A percentile compares a stretch with the other conserved stretches of the same genome.
Evolutionary conservation across 2,797 vertebrate species (phyloP).

Genomic region (Lates japonicus): DNA sequence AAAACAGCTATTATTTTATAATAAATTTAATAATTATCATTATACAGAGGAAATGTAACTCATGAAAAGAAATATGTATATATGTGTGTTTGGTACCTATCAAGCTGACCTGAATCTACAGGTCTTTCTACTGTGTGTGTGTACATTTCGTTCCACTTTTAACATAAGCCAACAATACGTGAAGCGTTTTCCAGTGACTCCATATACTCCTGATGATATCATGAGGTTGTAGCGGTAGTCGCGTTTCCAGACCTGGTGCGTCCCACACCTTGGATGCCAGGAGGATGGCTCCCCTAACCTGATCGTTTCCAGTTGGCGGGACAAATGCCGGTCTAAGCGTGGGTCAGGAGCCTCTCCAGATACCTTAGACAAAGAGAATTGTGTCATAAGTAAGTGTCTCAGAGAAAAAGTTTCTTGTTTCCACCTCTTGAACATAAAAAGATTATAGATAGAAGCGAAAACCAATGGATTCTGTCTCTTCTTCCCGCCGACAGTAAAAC

Average conservation of each 20-base stretch:
- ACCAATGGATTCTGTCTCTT: not conserved
- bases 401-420: not conserved
- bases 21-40: not conserved
- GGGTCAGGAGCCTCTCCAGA: conserved; percentile 96
- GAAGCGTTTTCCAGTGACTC: conserved; percentile 79
- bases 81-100: not conserved
- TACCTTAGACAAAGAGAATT: conserved; percentile 87
- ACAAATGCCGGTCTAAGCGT: conserved; percentile 97
- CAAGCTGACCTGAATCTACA: not conserved
- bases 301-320: conserved; percentile 99
- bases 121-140: not conserved
- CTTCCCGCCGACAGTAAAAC: not conserved
- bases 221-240: conserved; percentile 99
- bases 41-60: not conserved
- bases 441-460: not conserved
- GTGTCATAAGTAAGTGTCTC: not conserved
- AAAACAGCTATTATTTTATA: not conserved
- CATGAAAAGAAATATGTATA: not conserved
- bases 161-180: not conserved
- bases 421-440: not conserved
- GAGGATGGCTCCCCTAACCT: conserved; percentile 96
- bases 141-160: not conserved
- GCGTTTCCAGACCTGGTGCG: conserved; percentile 99
- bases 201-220: conserved; percentile 99
- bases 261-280: conserved; percentile 99